Base-by-base conservation (phyloP, 2,888 invertebrate species). In the Rhogogaster chlorosoma region DNA sequence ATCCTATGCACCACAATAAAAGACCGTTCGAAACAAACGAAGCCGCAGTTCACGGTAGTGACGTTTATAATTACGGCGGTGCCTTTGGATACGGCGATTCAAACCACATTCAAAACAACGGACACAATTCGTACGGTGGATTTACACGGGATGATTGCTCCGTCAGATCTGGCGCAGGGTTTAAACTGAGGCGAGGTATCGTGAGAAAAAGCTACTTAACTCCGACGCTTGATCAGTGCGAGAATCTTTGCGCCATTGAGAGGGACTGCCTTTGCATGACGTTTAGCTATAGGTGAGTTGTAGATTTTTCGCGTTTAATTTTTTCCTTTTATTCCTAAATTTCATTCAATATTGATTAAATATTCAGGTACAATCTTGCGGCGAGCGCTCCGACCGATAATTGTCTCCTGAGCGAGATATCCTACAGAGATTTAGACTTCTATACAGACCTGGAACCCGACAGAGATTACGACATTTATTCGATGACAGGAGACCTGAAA, bases 391-490 rank as follows among this genome's bases (percentile, higher is more conserved):
- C 95, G 0, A 94, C 95, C 0, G 97, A 97, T 89, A 98, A 98
- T 92, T 98, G 97, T 88, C 96, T 96, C 91, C 93, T 97, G 3
- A 97, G 97, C 88, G 96, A 96, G 89, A 94, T 96, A 10, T 95
- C 96, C 0, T 96, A 97, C 87, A 95, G 96, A 87, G 95, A 96
- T 29, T 92, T 97, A 49, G 96, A 97, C 88, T 95, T 96, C 89
- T 96, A 97, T 86, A 95, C 96, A 0, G 97, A 98, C 88, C 93
- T 96, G 61, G 95, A 96, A 88, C 96, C 96, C 0, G 96, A 96
- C 90, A 95, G 96, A 22, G 96, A 97, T 85, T 97, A 96, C 67
- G 97, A 98, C 89, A 96, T 97, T 32, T 98, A 97, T 90, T 96
- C 96, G 0, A 96, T 97, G 95, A 95, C 96, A 0, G 95, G 95